These are phyloP conservation scores for Melanotaenia nigrans DNA, from an alignment of 2,797 vertebrate species.

Conservation along the genomic window DNA sequence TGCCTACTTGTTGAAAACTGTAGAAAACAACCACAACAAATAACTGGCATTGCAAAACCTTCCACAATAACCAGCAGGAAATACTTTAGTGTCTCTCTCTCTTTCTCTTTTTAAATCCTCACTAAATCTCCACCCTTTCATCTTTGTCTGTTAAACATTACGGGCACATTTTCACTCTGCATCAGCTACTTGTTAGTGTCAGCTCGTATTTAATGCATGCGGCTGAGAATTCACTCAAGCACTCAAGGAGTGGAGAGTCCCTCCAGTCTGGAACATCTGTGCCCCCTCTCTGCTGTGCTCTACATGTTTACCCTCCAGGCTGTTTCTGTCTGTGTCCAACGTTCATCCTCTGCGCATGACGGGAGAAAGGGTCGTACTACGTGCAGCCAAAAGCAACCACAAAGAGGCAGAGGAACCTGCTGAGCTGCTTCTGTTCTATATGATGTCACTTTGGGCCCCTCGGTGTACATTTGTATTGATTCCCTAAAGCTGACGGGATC, in stretches of 20 bases:
- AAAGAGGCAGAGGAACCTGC: constrained; percentile 3
- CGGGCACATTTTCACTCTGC: constrained; percentile 16
- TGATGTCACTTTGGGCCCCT: too few relatives aligned
- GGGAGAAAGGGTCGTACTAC: constrained; percentile 9
- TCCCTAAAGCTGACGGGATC: not conserved
- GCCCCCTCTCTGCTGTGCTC: constrained; percentile 44
- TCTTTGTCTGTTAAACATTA: constrained; percentile 54
- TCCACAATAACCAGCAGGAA: constrained; percentile 59
- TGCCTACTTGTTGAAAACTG: not conserved
- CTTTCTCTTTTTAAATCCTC: not conserved
- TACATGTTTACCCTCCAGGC: constrained; percentile 69
- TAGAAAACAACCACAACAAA: constrained; percentile 25
- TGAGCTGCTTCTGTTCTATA: constrained; percentile 11
- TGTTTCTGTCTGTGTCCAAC: constrained; percentile 48
- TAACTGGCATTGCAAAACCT: constrained; percentile 24
- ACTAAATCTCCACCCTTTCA: constrained; percentile 46
- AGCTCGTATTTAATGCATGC: constrained; percentile 1
- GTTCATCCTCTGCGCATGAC: constrained; percentile 24
- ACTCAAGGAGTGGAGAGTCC: constrained; percentile 42
- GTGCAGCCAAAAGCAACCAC: not conserved
- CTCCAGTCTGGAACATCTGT: constrained; percentile 66
- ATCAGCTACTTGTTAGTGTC: constrained; percentile 40
- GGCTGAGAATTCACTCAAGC: constrained; percentile 19
- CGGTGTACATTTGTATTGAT: too few relatives aligned
- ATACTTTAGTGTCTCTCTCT: constrained; percentile 8